phyloP scores from a whole-genome alignment of 2,888 invertebrate genomes.

The Syritta pipiens region DNA sequence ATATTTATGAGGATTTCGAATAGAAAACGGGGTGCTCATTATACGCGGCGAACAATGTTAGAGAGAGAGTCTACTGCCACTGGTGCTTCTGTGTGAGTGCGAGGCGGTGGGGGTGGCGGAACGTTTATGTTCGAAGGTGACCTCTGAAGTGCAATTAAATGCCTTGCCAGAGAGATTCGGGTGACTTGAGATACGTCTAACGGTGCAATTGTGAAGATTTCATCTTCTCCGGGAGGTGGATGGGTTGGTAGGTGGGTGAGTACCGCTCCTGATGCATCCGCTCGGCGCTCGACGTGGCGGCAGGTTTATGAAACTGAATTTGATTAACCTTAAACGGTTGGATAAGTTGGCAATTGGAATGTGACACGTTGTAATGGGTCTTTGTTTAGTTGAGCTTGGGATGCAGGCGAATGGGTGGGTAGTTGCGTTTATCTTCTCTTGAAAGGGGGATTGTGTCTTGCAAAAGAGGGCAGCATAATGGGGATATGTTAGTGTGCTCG shows the following conservation, averaged over 20 bases:
- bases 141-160: constrained; percentile 52
- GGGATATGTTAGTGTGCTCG: no score
- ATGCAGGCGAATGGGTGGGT: neutral
- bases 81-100: neutral
- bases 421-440: no score
- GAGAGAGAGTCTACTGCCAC: no score
- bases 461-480: no score
- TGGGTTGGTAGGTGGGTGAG: no score
- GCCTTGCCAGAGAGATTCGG: constrained; percentile 47
- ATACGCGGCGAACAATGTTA: constrained; percentile 43
- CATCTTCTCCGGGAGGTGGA: no score
- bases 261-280: constrained; percentile 32
- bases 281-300: constrained; percentile 43
- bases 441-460: no score
- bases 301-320: constrained; percentile 66
- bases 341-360: constrained; percentile 62
- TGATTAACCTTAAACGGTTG: constrained; percentile 68
- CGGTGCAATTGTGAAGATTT: constrained; percentile 43
- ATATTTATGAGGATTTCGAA: constrained; percentile 66
- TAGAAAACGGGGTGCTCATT: constrained; percentile 60
- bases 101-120: neutral
- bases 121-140: constrained; percentile 44
- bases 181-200: constrained; percentile 65
- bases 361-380: constrained; percentile 51
- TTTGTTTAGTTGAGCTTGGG: neutral